These are phyloP conservation scores for Tricholaema leucomelas DNA, from an alignment of 2,113 vertebrate species.

Conservation along the genomic window DNA sequence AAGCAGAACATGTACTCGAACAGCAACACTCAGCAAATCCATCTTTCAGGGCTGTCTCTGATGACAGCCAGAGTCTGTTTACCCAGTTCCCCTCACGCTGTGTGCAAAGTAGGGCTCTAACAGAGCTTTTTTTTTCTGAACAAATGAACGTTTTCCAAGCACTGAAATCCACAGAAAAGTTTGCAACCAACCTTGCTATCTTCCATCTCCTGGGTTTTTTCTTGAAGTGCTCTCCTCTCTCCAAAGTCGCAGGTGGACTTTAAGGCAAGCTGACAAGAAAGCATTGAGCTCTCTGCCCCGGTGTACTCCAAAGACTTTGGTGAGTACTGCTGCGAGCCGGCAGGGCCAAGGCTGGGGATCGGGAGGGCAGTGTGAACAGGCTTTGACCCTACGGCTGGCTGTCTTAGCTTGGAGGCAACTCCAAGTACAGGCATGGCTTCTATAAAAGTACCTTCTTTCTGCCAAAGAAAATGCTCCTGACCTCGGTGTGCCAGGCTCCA, in stretches of 20 bases:
- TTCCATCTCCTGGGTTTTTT: constrained; percentile 81
- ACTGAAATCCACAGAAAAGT: constrained; percentile 5
- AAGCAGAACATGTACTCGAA: neutral
- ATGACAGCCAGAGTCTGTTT: neutral
- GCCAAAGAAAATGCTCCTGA: constrained; percentile 82
- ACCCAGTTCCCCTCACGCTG: neutral
- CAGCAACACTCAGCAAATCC: neutral
- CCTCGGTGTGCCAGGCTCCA: constrained; percentile 78
- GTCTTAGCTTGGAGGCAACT: constrained; percentile 92
- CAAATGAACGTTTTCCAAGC: constrained; percentile 10
- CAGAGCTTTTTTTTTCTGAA: neutral
- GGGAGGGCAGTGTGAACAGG: constrained; percentile 90
- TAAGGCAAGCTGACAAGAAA: constrained; percentile 87
- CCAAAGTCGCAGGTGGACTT: constrained; percentile 82
- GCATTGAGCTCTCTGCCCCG: constrained; percentile 68
- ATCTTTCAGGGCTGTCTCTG: neutral
- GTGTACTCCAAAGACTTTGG: constrained; percentile 79
- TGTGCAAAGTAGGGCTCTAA: neutral
- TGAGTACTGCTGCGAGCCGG: constrained; percentile 76
- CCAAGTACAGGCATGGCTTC: constrained; percentile 94
- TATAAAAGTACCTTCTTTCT: constrained; percentile 75
- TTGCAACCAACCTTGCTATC: constrained; percentile 92
- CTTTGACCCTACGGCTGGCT: constrained; percentile 86
- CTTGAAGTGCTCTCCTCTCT: constrained; percentile 75
- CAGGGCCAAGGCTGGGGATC: constrained; percentile 83